Conservation (phyloP, 2,797 vertebrate genomes). For the Acipenser ruthenus region DNA sequence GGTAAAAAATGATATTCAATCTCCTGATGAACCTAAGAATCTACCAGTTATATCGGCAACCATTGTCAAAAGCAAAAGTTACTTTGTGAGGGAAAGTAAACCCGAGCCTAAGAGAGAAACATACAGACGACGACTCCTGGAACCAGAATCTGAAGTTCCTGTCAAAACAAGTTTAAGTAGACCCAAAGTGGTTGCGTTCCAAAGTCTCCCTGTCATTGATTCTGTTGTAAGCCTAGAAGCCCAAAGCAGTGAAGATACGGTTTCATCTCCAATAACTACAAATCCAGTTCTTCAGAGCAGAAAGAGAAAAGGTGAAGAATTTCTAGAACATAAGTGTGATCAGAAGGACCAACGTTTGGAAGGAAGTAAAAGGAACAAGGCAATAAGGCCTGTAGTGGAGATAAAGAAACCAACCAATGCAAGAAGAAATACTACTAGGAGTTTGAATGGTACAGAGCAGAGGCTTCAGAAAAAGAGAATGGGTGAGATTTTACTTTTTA, state of each 20-base stretch:
- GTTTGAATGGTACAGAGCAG: constrained; percentile 26
- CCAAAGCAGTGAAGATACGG: not conserved
- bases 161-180: constrained; percentile 18
- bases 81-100: constrained; percentile 20
- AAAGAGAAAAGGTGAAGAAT: constrained; percentile 79
- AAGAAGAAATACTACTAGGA: constrained; percentile 25
- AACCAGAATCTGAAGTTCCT: constrained; percentile 26
- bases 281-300: constrained; percentile 27
- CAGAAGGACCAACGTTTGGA: constrained; percentile 6
- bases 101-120: constrained; percentile 35
- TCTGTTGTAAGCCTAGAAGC: constrained; percentile 18
- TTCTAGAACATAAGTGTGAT: constrained; percentile 18
- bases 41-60: constrained; percentile 64
- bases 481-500: constrained; percentile 56
- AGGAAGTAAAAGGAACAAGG: constrained; percentile 38
- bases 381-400: constrained; percentile 8
- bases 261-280: not conserved
- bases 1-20: not conserved
- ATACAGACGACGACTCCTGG: constrained; percentile 64
- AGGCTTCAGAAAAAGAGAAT: constrained; percentile 38
- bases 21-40: constrained; percentile 39
- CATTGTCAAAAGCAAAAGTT: constrained; percentile 63
- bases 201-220: constrained; percentile 55
- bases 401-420: constrained; percentile 12
- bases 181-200: constrained; percentile 20